phyloP scores from a whole-genome alignment of 2,797 vertebrate species.

The Acipenser ruthenus region DNA sequence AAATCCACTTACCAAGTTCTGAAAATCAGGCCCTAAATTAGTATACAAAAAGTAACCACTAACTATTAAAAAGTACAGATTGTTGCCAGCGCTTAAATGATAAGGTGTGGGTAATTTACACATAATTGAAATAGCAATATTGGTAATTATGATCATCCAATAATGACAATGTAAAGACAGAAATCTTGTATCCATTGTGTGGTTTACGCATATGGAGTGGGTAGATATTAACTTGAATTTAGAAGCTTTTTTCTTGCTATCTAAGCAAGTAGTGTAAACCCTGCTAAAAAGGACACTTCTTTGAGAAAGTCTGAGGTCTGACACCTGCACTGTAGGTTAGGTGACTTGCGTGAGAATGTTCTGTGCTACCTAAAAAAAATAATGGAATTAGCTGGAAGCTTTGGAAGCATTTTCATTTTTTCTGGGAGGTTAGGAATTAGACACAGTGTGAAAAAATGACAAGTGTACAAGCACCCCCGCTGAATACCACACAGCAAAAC shows the following conservation, averaged over 20 bases:
- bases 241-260: background rate
- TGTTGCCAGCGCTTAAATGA: too few relatives aligned
- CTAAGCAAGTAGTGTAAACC: background rate
- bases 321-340: background rate
- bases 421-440: slow-evolving; percentile 4
- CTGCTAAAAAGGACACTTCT: background rate
- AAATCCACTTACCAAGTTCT: too few relatives aligned
- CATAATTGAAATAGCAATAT: too few relatives aligned
- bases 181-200: too few relatives aligned
- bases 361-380: slow-evolving; percentile 24
- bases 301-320: background rate
- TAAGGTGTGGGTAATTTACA: too few relatives aligned
- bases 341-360: slow-evolving; percentile 60
- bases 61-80: too few relatives aligned
- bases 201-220: too few relatives aligned
- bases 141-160: too few relatives aligned
- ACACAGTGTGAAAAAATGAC: slow-evolving; percentile 63
- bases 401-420: background rate
- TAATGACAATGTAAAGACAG: too few relatives aligned
- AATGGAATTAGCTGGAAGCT: background rate
- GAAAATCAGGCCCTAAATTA: too few relatives aligned
- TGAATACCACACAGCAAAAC: slow-evolving; percentile 79
- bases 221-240: too few relatives aligned
- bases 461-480: slow-evolving; percentile 78
- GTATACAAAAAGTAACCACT: too few relatives aligned